phyloP scores from a whole-genome alignment of 2,888 invertebrate genomes.

The Eristalinus aeneus region DNA sequence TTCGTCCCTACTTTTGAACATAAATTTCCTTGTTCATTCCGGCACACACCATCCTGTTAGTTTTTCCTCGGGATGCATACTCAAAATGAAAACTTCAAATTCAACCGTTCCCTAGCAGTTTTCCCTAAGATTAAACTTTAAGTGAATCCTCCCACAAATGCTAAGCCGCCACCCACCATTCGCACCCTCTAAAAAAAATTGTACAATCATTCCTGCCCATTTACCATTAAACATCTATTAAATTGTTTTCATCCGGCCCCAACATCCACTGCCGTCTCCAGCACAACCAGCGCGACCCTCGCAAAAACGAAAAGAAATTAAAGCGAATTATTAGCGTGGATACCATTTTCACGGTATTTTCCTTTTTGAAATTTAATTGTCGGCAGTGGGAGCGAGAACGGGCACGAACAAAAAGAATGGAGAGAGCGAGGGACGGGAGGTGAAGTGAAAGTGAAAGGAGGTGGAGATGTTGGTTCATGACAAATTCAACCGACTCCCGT shows the following conservation, averaged over 20 bases:
- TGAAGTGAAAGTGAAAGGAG: neutral
- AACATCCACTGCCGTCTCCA: neutral
- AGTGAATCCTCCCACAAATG: neutral
- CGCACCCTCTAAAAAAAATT: neutral
- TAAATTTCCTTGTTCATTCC: no score
- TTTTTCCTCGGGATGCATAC: no score
- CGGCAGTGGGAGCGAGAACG: neutral
- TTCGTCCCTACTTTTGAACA: no score
- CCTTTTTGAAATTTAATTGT: conserved; percentile 39
- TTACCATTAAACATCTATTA: conserved; percentile 17
- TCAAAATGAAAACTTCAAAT: neutral
- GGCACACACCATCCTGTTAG: no score
- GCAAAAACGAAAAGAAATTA: conserved; percentile 2
- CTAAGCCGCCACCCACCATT: neutral
- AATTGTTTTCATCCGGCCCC: conserved; percentile 16
- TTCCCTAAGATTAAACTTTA: neutral
- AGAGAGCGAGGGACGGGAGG: neutral
- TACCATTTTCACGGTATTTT: conserved; percentile 27
- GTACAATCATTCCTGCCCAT: conserved; percentile 20
- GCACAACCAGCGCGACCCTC: neutral
- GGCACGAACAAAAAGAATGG: neutral
- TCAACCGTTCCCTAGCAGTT: neutral
- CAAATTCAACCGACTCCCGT: conserved; percentile 14
- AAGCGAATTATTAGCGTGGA: conserved; percentile 32
- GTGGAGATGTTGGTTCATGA: conserved; percentile 8